phyloP scores from a whole-genome alignment of 1,140 invertebrate genomes.

The Panagrolaimus sp. region DNA sequence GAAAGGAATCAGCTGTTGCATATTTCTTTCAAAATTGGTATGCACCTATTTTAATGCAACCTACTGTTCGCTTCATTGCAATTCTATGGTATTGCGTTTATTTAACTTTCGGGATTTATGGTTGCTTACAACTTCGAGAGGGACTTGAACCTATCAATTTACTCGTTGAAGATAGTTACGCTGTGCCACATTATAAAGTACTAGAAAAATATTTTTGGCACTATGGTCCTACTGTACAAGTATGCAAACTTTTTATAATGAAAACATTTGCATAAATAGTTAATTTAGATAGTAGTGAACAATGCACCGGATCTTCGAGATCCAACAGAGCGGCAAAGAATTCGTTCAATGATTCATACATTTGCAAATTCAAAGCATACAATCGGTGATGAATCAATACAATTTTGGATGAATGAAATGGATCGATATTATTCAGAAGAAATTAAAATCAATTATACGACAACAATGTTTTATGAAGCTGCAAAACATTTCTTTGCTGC shows the following conservation, averaged over 20 bases:
- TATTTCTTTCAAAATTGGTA: conserved; percentile 55
- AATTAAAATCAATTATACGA: conserved; percentile 64
- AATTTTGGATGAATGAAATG: conserved; percentile 83
- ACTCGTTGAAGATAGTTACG: conserved; percentile 56
- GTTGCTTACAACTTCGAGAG: conserved; percentile 50
- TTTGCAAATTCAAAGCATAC: conserved; percentile 78
- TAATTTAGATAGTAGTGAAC: conserved; percentile 72
- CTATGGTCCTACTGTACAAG: conserved; percentile 55
- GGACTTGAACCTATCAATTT: conserved; percentile 55
- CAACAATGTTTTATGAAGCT: conserved; percentile 41
- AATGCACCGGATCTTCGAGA: conserved; percentile 80
- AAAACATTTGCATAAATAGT: too few species aligned
- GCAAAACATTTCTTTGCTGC: conserved; percentile 52
- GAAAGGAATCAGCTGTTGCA: conserved; percentile 44
- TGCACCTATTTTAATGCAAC: conserved; percentile 55
- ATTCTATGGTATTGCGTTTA: conserved; percentile 52
- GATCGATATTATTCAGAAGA: conserved; percentile 71
- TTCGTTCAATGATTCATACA: conserved; percentile 72
- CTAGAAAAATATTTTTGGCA: conserved; percentile 57
- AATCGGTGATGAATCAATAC: conserved; percentile 70
- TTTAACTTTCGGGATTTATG: conserved; percentile 48
- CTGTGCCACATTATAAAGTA: conserved; percentile 53
- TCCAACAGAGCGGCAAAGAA: conserved; percentile 69
- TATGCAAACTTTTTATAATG: conserved; percentile 12
- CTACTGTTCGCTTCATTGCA: conserved; percentile 38